Base-by-base conservation (phyloP, 2,113 vertebrate species). In the Dromas ardeola region DNA sequence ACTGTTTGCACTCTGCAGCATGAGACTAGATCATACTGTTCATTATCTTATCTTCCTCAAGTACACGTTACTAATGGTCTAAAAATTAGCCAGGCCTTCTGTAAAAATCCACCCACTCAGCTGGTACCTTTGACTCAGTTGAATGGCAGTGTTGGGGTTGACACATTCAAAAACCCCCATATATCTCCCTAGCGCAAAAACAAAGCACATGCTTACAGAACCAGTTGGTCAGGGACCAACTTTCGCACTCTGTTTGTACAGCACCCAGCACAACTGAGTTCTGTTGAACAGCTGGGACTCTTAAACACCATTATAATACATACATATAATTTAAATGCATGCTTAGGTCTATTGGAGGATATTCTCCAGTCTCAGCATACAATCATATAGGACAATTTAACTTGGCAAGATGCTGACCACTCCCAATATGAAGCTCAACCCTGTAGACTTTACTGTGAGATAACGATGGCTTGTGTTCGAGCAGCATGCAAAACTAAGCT, bases 41-140 rank as follows among this genome's bases (percentile, higher is more conserved):
- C 88, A 95, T 96, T 88, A 94, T 93, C 92, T 96, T 95, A 93
- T 96, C 93, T 93, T 93, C 92, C 71, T 52, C 90, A 89, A 43
- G 89, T 95, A 14, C 84, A 76, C 4, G 82, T 96, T 93, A 88
- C 87, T 97, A 97, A 97, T 96, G 93, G 97, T 97, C 97, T 97
- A 95, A 95, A 97, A 96, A 97, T 96, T 47, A 97, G 92, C 88
- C 96, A 93, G 80, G 92, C 95, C 93, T 95, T 90, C 92, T 86
- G 72, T 67, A 92, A 93, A 90, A 96, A 95, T 95, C 90, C 93
- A 95, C 92, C 95, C 92, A 96, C 92, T 94, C 92, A 92, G 93
- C 94, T 40, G 65, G 88, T 88, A 79, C 92, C 79, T 83, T 94
- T 97, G 94, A 97, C 86, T 97, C 95, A 92, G 94, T 38, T 14